phyloP scores from a whole-genome alignment of 2,113 vertebrate genomes.

The Arothron firmamentum region DNA sequence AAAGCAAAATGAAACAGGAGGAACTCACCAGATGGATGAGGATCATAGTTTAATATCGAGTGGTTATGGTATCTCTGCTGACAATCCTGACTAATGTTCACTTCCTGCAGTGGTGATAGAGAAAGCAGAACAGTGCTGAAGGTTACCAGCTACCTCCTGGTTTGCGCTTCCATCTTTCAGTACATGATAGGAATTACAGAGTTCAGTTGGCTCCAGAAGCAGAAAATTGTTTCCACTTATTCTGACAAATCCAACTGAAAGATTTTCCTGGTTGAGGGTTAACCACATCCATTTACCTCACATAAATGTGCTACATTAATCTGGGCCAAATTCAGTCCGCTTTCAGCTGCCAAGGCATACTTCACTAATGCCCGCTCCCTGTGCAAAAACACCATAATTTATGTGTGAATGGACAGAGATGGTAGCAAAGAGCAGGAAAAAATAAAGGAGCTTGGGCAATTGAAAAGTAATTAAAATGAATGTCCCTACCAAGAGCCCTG shows the following conservation, averaged over 20 bases:
- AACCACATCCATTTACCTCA: slow-evolving; percentile 64
- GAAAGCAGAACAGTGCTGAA: slow-evolving; percentile 16
- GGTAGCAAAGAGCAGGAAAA: neutral
- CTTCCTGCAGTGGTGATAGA: slow-evolving; percentile 67
- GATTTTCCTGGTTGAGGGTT: too few species aligned
- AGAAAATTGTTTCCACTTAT: too few species aligned
- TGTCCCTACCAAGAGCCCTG: slow-evolving; percentile 79
- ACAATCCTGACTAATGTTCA: slow-evolving; percentile 77
- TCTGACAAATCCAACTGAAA: too few species aligned
- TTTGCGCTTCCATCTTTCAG: slow-evolving; percentile 10
- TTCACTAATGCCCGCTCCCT: slow-evolving; percentile 86
- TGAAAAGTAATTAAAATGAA: slow-evolving; percentile 37
- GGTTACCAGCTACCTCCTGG: slow-evolving; percentile 27
- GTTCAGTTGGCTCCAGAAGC: slow-evolving; percentile 7
- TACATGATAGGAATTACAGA: slow-evolving; percentile 19
- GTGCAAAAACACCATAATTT: slow-evolving; percentile 12
- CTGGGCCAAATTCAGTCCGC: slow-evolving; percentile 89
- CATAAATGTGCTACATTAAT: slow-evolving; percentile 89
- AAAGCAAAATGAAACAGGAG: slow-evolving; percentile 39
- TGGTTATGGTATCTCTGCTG: slow-evolving; percentile 89
- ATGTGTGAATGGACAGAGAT: slow-evolving; percentile 1
- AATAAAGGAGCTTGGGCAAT: slow-evolving; percentile 26
- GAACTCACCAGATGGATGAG: slow-evolving; percentile 83
- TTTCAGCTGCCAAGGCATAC: slow-evolving; percentile 86
- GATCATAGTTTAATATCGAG: slow-evolving; percentile 83